Evolutionary conservation across 2,797 vertebrate genomes (phyloP).

Genomic region (Novumbra hubbsi): DNA sequence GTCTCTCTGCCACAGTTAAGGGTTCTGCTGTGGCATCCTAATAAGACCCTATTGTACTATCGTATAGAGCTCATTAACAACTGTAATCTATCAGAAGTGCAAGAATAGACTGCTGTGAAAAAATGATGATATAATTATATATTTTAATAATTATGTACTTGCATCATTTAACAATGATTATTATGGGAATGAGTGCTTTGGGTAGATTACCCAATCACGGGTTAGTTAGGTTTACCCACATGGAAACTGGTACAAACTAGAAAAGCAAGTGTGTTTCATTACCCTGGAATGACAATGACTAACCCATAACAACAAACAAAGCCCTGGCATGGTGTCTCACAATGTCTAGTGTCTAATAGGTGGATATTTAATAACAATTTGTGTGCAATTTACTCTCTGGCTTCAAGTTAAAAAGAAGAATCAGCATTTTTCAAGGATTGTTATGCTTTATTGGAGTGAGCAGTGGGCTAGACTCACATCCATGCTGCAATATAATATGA

Average conservation of each 20-base stretch:
- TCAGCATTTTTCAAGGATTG: neutral
- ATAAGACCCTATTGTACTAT: slow-evolving; percentile 3
- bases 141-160: too few species aligned
- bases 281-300: neutral
- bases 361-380: neutral
- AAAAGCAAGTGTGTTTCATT: neutral
- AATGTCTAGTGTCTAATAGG: neutral
- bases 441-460: too few species aligned
- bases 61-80: slow-evolving; percentile 16
- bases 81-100: slow-evolving; percentile 19
- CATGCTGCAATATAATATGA: too few species aligned
- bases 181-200: too few species aligned
- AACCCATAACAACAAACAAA: neutral
- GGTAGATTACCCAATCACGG: too few species aligned
- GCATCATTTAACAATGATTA: too few species aligned
- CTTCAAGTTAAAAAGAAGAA: neutral
- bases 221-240: neutral
- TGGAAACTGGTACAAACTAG: neutral
- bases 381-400: neutral
- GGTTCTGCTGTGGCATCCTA: slow-evolving; percentile 31
- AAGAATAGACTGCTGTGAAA: slow-evolving; percentile 52
- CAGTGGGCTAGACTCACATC: too few species aligned
- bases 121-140: neutral
- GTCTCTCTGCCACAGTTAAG: slow-evolving; percentile 49
- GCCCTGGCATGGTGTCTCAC: neutral